These are phyloP conservation scores for Caligus rogercresseyi DNA, from an alignment of 1,140 invertebrate species.

Conservation along the genomic window DNA sequence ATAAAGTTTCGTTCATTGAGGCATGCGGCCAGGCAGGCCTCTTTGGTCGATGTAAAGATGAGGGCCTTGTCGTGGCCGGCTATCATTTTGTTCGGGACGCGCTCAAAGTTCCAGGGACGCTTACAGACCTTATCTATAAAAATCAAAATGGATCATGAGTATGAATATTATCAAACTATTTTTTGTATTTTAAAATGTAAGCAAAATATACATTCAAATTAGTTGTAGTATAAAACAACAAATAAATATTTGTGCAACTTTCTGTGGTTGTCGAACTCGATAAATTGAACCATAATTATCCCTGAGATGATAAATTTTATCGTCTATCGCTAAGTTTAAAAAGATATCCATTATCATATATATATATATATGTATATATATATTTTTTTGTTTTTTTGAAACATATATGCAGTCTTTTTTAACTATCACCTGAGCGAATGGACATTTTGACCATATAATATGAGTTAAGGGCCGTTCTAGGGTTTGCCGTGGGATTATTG, in stretches of 20 bases:
- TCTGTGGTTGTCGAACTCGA: too few species aligned
- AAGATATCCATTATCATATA: too few species aligned
- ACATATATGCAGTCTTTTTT: too few species aligned
- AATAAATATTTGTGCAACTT: too few species aligned
- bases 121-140: conserved; percentile 64
- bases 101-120: conserved; percentile 76
- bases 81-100: conserved; percentile 76
- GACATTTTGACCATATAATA: conserved; percentile 90
- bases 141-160: conserved; percentile 18
- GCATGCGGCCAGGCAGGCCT: conserved; percentile 75
- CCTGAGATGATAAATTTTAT: too few species aligned
- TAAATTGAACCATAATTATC: too few species aligned
- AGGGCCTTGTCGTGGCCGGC: conserved; percentile 70
- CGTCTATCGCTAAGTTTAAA: too few species aligned
- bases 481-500: conserved; percentile 58
- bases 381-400: too few species aligned
- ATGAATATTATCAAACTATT: conserved; percentile 21
- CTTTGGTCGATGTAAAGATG: conserved; percentile 80
- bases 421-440: conserved; percentile 57
- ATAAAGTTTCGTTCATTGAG: conserved; percentile 77
- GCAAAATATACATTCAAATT: conserved; percentile 7
- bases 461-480: conserved; percentile 65
- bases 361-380: too few species aligned
- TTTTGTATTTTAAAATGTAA: too few species aligned
- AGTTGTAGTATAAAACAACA: too few species aligned